Evolutionary conservation across 2,113 vertebrate species (phyloP).

Genomic region (Triplophysa siluroides): DNA sequence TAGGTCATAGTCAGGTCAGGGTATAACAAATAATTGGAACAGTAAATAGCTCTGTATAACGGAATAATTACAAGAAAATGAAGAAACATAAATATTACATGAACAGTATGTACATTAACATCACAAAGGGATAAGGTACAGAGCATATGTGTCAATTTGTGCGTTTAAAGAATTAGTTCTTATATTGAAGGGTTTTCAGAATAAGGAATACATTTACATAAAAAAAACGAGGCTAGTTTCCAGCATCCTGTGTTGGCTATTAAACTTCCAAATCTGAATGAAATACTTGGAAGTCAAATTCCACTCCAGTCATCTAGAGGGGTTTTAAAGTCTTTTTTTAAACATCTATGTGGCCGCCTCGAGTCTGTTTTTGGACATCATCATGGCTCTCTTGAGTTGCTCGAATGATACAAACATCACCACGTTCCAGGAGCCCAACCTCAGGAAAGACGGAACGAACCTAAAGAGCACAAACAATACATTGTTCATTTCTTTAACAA

Average conservation of each 20-base stretch:
- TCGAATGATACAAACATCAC: conserved; percentile 82
- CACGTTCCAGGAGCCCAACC: conserved; percentile 79
- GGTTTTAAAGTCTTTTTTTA: conserved; percentile 3
- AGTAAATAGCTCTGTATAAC: not conserved
- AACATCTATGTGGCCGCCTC: conserved; percentile 62
- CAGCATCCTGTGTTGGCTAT: not conserved
- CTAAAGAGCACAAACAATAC: conserved; percentile 52
- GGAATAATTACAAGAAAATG: not conserved
- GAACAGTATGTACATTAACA: conserved; percentile 30
- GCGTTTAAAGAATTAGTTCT: not conserved
- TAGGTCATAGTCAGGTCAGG: not conserved
- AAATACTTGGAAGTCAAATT: not conserved
- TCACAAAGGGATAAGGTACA: not conserved
- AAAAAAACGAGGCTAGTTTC: too few species aligned
- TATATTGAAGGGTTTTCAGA: not conserved
- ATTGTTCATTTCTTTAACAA: not conserved
- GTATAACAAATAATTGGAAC: not conserved
- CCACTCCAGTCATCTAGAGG: not conserved
- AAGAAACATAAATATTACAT: conserved; percentile 33
- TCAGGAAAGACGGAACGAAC: conserved; percentile 77
- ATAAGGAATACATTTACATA: too few species aligned
- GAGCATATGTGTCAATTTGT: not conserved
- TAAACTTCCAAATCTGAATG: not conserved
- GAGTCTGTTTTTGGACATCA: conserved; percentile 71
- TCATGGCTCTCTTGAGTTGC: conserved; percentile 80